Conservation (phyloP, 2,113 vertebrate species). For the Coptodon bakossiorum region DNA sequence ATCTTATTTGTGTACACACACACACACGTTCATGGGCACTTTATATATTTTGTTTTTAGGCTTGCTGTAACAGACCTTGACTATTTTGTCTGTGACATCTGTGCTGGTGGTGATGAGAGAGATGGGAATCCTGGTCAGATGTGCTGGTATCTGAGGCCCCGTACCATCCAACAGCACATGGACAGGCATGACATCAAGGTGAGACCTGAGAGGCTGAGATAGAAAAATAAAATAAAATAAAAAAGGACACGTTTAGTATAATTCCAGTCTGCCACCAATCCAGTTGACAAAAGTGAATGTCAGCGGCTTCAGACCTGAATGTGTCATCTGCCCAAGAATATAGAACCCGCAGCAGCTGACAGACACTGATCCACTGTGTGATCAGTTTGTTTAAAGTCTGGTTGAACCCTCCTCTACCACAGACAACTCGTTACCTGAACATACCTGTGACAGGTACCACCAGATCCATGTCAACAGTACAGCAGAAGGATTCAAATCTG, state of each 20-base stretch:
- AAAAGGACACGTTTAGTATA: background rate
- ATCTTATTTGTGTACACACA: background rate
- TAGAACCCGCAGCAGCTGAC: background rate
- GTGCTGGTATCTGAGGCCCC: constrained; percentile 28
- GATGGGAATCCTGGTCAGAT: constrained; percentile 49
- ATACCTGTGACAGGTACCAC: background rate
- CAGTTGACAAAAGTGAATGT: background rate
- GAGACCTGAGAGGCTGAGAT: background rate
- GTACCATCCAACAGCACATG: constrained; percentile 22
- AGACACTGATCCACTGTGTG: background rate
- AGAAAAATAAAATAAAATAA: background rate
- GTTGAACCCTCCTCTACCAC: background rate
- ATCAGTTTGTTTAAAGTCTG: background rate
- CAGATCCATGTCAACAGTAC: constrained; percentile 10
- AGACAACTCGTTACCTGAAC: constrained; percentile 6
- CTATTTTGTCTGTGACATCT: constrained; percentile 30
- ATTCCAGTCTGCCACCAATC: background rate
- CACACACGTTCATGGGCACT: background rate
- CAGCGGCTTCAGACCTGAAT: background rate
- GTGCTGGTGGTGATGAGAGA: constrained; percentile 14
- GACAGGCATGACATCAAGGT: constrained; percentile 46
- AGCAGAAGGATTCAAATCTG: background rate
- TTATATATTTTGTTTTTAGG: background rate
- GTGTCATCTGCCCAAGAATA: background rate
- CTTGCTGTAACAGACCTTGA: constrained; percentile 57